These are phyloP conservation scores for Endotricha flammealis DNA, from an alignment of 2,888 invertebrate species.

Conservation along the genomic window DNA sequence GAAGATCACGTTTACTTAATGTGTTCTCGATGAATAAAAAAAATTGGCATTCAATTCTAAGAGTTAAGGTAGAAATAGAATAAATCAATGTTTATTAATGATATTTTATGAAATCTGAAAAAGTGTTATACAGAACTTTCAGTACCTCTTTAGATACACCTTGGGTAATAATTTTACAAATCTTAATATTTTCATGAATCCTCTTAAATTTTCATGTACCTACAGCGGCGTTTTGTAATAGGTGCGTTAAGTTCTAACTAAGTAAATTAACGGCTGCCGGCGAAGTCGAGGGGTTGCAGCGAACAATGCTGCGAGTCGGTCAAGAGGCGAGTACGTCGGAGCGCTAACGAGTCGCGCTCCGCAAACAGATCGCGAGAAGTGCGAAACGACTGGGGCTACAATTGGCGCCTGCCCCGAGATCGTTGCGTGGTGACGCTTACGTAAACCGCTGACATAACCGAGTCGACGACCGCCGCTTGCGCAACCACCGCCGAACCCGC, in stretches of 20 bases:
- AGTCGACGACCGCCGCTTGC: constrained; percentile 76
- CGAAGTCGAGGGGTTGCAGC: constrained; percentile 25
- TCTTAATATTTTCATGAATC: too few relatives aligned
- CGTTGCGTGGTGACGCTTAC: constrained; percentile 74
- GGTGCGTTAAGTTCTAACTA: constrained; percentile 22
- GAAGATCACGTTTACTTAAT: constrained; percentile 17
- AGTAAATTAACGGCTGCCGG: constrained; percentile 32
- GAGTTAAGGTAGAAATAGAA: too few relatives aligned
- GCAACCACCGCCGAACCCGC: constrained; percentile 67
- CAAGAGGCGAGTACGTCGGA: constrained; percentile 34
- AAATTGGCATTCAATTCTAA: too few relatives aligned
- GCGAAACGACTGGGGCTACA: constrained; percentile 66
- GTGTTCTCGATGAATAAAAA: constrained; percentile 6
- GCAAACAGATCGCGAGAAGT: constrained; percentile 69
- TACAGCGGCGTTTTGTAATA: too few relatives aligned
- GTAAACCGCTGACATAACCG: constrained; percentile 75
- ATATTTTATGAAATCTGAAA: too few relatives aligned
- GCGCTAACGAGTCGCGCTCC: constrained; percentile 57
- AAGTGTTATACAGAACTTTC: too few relatives aligned
- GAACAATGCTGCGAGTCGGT: constrained; percentile 40
- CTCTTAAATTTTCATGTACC: too few relatives aligned
- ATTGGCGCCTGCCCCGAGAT: constrained; percentile 62
- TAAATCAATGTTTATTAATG: too few relatives aligned
- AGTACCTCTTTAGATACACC: too few relatives aligned
- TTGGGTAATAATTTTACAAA: too few relatives aligned